Conservation (phyloP, 1,140 invertebrate genomes). For the Diorhabda sublineata region DNA sequence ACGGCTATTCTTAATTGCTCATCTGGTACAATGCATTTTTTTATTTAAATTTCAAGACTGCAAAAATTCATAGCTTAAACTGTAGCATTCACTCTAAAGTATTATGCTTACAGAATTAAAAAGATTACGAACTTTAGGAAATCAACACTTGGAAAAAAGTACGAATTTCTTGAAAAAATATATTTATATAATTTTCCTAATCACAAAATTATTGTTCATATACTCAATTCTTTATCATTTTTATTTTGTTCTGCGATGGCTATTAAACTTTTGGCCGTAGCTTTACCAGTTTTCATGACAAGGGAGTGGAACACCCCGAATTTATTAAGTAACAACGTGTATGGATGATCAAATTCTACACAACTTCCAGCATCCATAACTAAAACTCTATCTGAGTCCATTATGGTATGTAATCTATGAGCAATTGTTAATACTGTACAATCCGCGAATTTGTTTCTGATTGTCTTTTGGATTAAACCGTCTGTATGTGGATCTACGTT, state of each 20-base stretch:
- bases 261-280: conserved; percentile 7
- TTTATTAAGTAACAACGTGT: conserved; percentile 56
- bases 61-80: too few species aligned
- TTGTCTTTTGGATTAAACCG: conserved; percentile 64
- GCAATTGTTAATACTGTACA: conserved; percentile 79
- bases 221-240: neutral
- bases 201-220: too few species aligned
- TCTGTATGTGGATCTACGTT: conserved; percentile 61
- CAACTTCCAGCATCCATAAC: conserved; percentile 61
- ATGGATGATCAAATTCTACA: conserved; percentile 64
- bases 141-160: too few species aligned
- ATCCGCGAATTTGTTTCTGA: conserved; percentile 60
- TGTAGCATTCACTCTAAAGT: too few species aligned
- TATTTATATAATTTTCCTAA: too few species aligned
- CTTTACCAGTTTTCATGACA: conserved; percentile 57
- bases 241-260: neutral
- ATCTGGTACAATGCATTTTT: too few species aligned
- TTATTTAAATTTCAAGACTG: too few species aligned
- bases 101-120: too few species aligned
- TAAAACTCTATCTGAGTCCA: conserved; percentile 67
- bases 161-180: too few species aligned
- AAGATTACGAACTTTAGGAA: too few species aligned
- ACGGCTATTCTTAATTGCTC: too few species aligned
- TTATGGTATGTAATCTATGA: conserved; percentile 71
- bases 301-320: conserved; percentile 61